A percentile compares a stretch with the other conserved stretches of the same genome.
These are phyloP conservation scores for Notothenia rossii DNA, from an alignment of 2,113 vertebrate species.

Conservation along the genomic window DNA sequence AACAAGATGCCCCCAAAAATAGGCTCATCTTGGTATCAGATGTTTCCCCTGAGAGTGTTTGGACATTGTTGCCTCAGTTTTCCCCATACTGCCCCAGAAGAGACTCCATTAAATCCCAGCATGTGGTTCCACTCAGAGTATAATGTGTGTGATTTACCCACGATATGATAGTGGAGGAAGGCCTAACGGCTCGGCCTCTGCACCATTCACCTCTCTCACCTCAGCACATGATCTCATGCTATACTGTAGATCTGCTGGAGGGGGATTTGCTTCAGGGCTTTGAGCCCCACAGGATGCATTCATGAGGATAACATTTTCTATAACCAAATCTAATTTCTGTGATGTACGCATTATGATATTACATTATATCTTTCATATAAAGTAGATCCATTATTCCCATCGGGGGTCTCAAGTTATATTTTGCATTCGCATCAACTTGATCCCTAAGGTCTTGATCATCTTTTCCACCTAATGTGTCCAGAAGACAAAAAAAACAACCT, in stretches of 20 bases:
- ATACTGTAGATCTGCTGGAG: conserved; percentile 36
- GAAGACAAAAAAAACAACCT: conserved; percentile 53
- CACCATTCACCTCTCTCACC: conserved; percentile 45
- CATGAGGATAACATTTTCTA: conserved; percentile 37
- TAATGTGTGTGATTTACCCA: conserved; percentile 76
- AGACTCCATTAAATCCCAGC: conserved; percentile 47
- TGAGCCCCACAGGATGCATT: conserved; percentile 49
- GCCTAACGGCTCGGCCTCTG: conserved; percentile 23
- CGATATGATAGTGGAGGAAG: conserved; percentile 66
- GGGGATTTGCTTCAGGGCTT: conserved; percentile 37
- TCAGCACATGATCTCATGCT: conserved; percentile 53
- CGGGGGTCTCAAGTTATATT: conserved; percentile 52
- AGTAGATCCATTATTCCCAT: conserved; percentile 1
- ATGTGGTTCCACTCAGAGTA: conserved; percentile 81
- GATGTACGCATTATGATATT: conserved; percentile 8
- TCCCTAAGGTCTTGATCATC: conserved; percentile 72
- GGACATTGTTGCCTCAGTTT: conserved; percentile 22
- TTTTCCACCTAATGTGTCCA: conserved; percentile 76
- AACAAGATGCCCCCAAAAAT: conserved; percentile 28
- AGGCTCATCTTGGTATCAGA: conserved; percentile 28
- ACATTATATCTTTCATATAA: not conserved
- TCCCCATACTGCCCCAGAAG: conserved; percentile 37
- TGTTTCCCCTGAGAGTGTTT: conserved; percentile 29
- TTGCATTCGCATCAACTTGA: conserved; percentile 61
- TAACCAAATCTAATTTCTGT: conserved; percentile 10